Evolutionary conservation across 2,113 vertebrate genomes (phyloP).

Genomic region (Sprattus sprattus): DNA sequence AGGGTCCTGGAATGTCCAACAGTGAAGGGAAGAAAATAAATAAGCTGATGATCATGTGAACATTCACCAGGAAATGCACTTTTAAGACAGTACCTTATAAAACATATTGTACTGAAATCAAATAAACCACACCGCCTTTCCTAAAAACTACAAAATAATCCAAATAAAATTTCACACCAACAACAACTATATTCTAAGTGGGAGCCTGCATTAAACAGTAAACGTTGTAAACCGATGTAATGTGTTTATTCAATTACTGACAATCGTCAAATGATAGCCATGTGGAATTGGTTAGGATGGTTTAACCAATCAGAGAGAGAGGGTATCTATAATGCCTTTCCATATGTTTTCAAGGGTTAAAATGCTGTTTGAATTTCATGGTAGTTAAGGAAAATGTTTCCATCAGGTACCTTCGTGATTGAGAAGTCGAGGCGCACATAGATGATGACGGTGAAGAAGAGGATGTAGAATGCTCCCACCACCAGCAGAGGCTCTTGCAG

Average conservation of each 20-base stretch:
- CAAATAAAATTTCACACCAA: no score
- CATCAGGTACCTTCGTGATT: constrained; percentile 88
- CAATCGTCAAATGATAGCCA: neutral
- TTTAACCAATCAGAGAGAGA: neutral
- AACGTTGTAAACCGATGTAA: neutral
- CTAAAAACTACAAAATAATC: neutral
- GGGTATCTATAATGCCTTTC: no score
- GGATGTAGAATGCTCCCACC: constrained; percentile 93
- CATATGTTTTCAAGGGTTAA: no score
- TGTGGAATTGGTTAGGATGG: neutral
- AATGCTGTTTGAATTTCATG: neutral
- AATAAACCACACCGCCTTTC: neutral
- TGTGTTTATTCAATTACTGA: no score
- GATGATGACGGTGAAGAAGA: constrained; percentile 96
- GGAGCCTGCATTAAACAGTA: neutral
- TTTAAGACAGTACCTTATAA: neutral
- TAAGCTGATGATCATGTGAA: neutral
- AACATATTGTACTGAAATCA: neutral
- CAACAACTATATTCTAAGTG: no score
- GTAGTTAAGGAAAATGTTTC: neutral
- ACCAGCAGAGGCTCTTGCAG: constrained; percentile 95
- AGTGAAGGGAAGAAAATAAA: neutral
- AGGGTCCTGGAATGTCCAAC: constrained; percentile 78
- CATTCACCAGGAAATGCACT: no score
- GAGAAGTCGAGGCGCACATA: constrained; percentile 97